These are phyloP conservation scores for Hemiprocne comata DNA, from an alignment of 2,113 vertebrate species.

Conservation along the genomic window DNA sequence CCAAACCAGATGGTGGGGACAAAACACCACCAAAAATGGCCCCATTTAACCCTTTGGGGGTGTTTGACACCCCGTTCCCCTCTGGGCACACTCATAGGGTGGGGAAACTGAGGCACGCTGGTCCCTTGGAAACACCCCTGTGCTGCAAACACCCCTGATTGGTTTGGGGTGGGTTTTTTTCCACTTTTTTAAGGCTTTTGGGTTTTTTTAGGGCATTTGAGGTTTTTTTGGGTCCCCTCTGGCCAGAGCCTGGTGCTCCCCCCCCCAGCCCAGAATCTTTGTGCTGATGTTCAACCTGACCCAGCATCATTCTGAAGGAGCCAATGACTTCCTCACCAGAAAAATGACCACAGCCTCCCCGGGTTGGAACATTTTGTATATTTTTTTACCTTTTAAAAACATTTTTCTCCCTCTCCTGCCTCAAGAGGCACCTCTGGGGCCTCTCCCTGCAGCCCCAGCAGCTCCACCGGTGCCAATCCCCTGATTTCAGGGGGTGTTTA, in stretches of 20 bases:
- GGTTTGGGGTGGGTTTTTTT: too few species aligned
- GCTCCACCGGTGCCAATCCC: fast-evolving
- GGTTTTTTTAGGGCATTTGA: neutral
- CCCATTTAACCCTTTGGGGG: neutral
- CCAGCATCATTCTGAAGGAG: slow-evolving; percentile 65
- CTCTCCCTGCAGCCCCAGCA: neutral
- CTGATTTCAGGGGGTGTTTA: too few species aligned
- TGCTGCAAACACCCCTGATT: too few species aligned
- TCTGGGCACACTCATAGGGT: fast-evolving
- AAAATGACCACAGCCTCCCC: slow-evolving; percentile 73
- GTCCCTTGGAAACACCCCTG: neutral
- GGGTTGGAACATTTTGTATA: slow-evolving; percentile 8
- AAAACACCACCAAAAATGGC: slow-evolving; percentile 51
- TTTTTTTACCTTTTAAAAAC: slow-evolving; percentile 61
- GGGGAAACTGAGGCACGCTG: neutral
- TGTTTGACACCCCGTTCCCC: neutral
- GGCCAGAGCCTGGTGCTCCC: neutral
- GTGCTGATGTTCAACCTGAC: slow-evolving; percentile 74
- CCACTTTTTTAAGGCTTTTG: neutral
- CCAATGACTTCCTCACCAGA: slow-evolving; percentile 54
- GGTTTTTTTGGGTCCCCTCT: neutral
- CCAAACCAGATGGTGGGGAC: slow-evolving; percentile 81
- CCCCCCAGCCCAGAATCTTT: slow-evolving; percentile 76
- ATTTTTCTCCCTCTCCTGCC: slow-evolving; percentile 15
- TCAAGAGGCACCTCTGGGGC: neutral